Evolutionary conservation across 2,888 invertebrate species (phyloP).

Genomic region (Apotomis capreana): DNA sequence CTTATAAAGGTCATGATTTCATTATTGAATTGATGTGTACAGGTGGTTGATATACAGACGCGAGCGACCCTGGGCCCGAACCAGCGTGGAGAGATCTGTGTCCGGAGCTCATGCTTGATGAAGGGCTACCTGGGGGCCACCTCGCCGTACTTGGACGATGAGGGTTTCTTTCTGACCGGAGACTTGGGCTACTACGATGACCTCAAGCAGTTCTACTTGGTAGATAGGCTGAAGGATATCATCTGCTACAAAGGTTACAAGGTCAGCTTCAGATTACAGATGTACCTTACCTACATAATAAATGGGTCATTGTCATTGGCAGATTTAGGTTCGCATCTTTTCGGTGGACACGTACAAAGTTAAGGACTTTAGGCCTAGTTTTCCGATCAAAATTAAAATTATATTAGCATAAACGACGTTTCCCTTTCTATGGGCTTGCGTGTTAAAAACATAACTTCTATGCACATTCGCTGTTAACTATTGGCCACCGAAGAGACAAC

Average conservation of each 20-base stretch:
- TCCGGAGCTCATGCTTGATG: not conserved
- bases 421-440: too few relatives aligned
- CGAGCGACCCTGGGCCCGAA: conserved; percentile 1
- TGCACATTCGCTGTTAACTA: too few relatives aligned
- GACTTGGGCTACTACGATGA: conserved; percentile 29
- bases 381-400: too few relatives aligned
- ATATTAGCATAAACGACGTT: too few relatives aligned
- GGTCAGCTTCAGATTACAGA: not conserved
- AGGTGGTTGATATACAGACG: conserved; percentile 13
- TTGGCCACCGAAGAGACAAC: too few relatives aligned
- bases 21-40: not conserved
- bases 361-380: too few relatives aligned
- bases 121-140: conserved; percentile 77
- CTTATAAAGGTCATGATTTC: too few relatives aligned
- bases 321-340: too few relatives aligned
- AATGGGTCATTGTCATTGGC: too few relatives aligned
- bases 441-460: too few relatives aligned
- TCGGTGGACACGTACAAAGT: too few relatives aligned
- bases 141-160: not conserved
- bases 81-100: conserved; percentile 16
- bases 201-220: conserved; percentile 3
- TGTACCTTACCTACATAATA: too few relatives aligned
- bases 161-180: conserved; percentile 73
- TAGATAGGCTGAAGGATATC: conserved; percentile 7
- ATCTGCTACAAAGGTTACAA: conserved; percentile 3